Percentiles rank a stretch among this genome's conserved stretches.
Evolutionary conservation across 1,140 invertebrate species (phyloP).

Genomic region (Glomeris maerens): DNA sequence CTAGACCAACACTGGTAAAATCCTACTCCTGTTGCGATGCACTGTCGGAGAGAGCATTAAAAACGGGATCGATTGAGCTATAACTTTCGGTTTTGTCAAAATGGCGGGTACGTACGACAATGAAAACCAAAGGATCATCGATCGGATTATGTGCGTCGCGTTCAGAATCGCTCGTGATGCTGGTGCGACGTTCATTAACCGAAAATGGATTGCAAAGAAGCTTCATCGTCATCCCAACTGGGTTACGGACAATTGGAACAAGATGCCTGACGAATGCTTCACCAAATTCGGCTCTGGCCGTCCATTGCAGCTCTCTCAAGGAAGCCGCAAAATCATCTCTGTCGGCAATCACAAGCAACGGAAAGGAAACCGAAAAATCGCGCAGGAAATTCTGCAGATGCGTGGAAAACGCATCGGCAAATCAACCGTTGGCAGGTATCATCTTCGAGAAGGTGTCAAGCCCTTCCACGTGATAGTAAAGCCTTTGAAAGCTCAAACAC

Average conservation of each 20-base stretch:
- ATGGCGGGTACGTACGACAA: too few species aligned
- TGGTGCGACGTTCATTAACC: too few species aligned
- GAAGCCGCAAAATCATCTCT: conserved; percentile 1
- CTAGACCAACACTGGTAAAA: too few species aligned
- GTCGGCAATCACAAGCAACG: background rate
- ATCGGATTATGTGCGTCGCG: too few species aligned
- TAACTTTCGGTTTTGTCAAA: too few species aligned
- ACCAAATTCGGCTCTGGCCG: background rate
- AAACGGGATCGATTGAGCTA: too few species aligned
- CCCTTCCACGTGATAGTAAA: conserved; percentile 8
- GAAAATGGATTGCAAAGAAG: conserved; percentile 3
- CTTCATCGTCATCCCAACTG: background rate
- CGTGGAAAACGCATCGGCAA: background rate
- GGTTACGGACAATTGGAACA: conserved; percentile 1
- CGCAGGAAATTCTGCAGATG: conserved; percentile 2
- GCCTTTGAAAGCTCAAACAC: conserved; percentile 2
- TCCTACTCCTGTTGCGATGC: too few species aligned
- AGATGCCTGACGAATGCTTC: background rate
- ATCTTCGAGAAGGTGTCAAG: conserved; percentile 1
- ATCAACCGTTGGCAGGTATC: conserved; percentile 1
- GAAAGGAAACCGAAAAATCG: background rate
- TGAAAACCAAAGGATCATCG: too few species aligned
- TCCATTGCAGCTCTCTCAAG: background rate
- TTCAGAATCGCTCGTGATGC: too few species aligned
- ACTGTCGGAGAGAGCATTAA: too few species aligned